Base-by-base conservation (phyloP, 2,113 vertebrate genomes). In the Tetrax tetrax region DNA sequence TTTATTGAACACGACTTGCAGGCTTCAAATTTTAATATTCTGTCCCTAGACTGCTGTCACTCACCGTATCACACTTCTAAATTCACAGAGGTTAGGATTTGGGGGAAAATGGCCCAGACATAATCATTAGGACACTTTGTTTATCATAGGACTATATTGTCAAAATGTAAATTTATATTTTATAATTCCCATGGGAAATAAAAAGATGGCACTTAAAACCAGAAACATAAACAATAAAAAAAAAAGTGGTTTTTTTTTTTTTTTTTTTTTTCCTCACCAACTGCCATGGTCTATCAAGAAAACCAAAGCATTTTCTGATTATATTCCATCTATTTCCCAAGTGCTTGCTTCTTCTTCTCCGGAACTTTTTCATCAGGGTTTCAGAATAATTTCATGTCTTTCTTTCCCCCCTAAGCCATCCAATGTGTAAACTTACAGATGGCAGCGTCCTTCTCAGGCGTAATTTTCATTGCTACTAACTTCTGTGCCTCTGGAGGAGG, bases 1-100 rank as follows among this genome's bases (percentile, higher is more conserved):
- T 97, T 97, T 95, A 96, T 89, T 97, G 97, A 98, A 96, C 57
- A 92, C 7, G 41, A 96, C 90, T 95, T 95, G 82, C 70, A 96
- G 6, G 13, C 83, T 95, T 97, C 95, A 94, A 68, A 95, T 96
- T 97, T 98, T 97, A 97, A 97, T 98, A 97, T 96, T 97, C 89
- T 82, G 82, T 84, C 94, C 68, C 18, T 68, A 71, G 53, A 94
- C 76, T 94, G 61, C 89, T 97, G 94, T 97, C 97, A 98, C 68
- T 98, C 96, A 83, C 87, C n/a, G 25, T 83, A 47, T 23, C 75
- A 59, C 65, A 63, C 41, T 92, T 47, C 64, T 43, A 37, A 85
- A 75, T 92, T 97, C 88, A 91, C 70, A 92, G 54, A 27, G 68
- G 54, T 57, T 89, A 70, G n/a, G 29, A 14, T 89, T 25, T 47